Base-by-base conservation (phyloP, 30 jellyfish, hydroid and myxozoan species). In the Chironex yamaguchii region DNA sequence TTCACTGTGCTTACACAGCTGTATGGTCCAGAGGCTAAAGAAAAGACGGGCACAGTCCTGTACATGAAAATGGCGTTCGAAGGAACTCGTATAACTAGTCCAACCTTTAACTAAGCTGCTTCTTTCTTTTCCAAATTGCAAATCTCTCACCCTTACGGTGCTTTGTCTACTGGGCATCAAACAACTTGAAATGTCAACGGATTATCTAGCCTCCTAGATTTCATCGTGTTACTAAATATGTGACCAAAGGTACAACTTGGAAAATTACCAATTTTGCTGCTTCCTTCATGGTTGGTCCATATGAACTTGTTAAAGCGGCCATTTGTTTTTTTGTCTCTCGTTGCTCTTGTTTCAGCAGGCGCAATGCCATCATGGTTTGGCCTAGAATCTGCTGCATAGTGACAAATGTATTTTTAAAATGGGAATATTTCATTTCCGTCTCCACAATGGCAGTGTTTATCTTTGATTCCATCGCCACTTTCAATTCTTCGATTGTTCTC, bases 371-470 rank as follows among this genome's bases (percentile, higher is more conserved):
- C 27, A 29, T 73, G 11, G 81, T 20, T 21, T 71, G 75, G 20
- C 17, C 6, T 48, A 72, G 79, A 49, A 28, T 63, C 49, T 36
- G 12, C 24, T 69, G 62, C 13, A 71, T 26, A 0, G 35, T 70
- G 1, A 66, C 52, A 27, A 36, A 67, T 49, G 36, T 58, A 3
- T 65, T 30, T 34, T 49, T 70, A 78, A 89, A 70, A 36, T 27
- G 32, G 34, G 85, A 23, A 34, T 66, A 88, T 68, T 79, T 88
- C 2, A 33, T 51, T 33, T 78, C 97, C 1, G 97, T 72, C 32
- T 34, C 67, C 14, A 33, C 26, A 33, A 28, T 52, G 0, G 97
- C 88, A 26, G 71, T 76, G n/a, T 62, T 50, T 1, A 49, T 33
- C 76, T 81, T 82, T n/a, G 23, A 20, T 28, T 31, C 49, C 12